phyloP scores from a whole-genome alignment of 2,113 vertebrate genomes.

The Datnioides undecimradiatus region DNA sequence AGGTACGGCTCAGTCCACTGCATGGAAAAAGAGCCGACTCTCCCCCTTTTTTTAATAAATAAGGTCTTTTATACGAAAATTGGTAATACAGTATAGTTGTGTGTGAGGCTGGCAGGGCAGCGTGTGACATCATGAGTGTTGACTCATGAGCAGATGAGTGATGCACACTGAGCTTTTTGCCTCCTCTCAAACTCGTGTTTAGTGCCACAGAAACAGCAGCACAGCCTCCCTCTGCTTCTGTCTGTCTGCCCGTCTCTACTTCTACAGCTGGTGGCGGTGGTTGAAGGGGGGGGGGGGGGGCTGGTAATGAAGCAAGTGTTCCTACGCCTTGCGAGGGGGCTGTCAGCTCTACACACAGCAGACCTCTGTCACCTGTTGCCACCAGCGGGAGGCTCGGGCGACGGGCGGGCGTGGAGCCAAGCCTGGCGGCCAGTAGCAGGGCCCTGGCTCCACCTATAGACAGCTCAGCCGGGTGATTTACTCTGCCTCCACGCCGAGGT shows the following conservation, averaged over 20 bases:
- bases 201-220: conserved; percentile 70
- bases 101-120: conserved; percentile 77
- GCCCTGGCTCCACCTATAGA: conserved; percentile 71
- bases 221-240: conserved; percentile 61
- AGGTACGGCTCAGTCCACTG: conserved; percentile 76
- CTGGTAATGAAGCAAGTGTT: conserved; percentile 81
- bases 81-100: conserved; percentile 77
- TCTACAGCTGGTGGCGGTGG: neutral
- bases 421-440: conserved; percentile 53
- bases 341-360: conserved; percentile 77
- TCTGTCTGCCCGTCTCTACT: conserved; percentile 44
- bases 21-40: conserved; percentile 79
- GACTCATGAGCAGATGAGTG: conserved; percentile 86
- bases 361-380: conserved; percentile 84
- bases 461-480: conserved; percentile 61
- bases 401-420: conserved; percentile 71
- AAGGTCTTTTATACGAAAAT: conserved; percentile 82
- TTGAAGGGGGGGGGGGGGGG: conserved; percentile 1
- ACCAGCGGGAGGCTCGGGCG: conserved; percentile 70
- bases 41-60: conserved; percentile 79
- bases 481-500: conserved; percentile 46
- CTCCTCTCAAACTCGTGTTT: conserved; percentile 60
- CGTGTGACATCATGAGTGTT: conserved; percentile 85
- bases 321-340: conserved; percentile 59
- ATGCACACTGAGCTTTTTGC: conserved; percentile 79